Percentiles rank a stretch among this genome's conserved stretches.
phyloP scores from a whole-genome alignment of 2,797 vertebrate species.

The Neosilurus hyrtlii region DNA sequence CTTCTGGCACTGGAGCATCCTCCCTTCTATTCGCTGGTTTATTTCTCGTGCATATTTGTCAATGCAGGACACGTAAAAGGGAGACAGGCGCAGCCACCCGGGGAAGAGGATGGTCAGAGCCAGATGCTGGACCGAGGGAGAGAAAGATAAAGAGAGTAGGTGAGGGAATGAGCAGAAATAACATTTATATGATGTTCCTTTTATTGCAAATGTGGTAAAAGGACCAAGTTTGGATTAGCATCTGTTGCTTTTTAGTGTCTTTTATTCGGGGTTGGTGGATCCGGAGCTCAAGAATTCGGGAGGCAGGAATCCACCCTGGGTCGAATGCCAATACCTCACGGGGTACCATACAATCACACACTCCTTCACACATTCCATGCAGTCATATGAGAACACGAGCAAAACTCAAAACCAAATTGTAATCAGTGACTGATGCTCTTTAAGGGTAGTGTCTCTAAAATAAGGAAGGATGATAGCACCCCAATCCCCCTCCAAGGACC shows the following conservation, averaged over 20 bases:
- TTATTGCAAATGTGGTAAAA: background rate
- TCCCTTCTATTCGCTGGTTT: slow-evolving; percentile 3
- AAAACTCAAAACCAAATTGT: too few species aligned
- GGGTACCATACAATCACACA: background rate
- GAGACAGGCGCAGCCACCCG: slow-evolving; percentile 67
- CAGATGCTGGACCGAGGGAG: slow-evolving; percentile 53
- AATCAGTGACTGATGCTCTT: too few species aligned
- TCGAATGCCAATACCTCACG: background rate
- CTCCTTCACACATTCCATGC: background rate
- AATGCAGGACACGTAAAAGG: slow-evolving; percentile 57
- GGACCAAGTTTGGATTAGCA: background rate
- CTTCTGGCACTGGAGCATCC: slow-evolving; percentile 20
- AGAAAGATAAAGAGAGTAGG: slow-evolving; percentile 1
- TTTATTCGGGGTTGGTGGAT: background rate
- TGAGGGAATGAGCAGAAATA: background rate
- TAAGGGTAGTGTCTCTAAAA: too few species aligned
- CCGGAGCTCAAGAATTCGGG: background rate
- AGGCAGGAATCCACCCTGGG: background rate
- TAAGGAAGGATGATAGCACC: too few species aligned
- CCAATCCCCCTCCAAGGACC: too few species aligned
- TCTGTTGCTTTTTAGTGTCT: background rate
- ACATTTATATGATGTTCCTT: background rate
- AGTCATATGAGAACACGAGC: background rate
- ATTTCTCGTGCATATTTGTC: background rate
- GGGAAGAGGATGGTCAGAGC: slow-evolving; percentile 66